Conservation (phyloP, 1,140 invertebrate genomes). For the Oreohelix idahoensis region DNA sequence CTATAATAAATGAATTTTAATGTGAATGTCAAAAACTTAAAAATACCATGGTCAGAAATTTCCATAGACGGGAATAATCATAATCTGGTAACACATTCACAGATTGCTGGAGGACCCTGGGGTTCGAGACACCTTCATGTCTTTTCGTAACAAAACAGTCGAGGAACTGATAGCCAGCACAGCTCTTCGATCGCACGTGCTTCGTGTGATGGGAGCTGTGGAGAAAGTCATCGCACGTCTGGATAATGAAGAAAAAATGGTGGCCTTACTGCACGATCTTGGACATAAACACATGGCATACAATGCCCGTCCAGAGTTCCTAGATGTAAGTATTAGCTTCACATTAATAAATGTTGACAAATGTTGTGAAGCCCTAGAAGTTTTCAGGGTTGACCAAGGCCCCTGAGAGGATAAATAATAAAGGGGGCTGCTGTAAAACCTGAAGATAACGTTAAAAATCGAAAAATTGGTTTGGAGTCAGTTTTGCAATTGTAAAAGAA, state of each 20-base stretch:
- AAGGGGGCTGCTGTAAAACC: too few species aligned
- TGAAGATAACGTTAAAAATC: too few species aligned
- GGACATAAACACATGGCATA: conserved; percentile 35
- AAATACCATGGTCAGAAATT: too few species aligned
- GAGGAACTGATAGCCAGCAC: conserved; percentile 35
- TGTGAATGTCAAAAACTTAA: too few species aligned
- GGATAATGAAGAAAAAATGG: conserved; percentile 19
- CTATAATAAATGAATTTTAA: too few species aligned
- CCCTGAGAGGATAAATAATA: too few species aligned
- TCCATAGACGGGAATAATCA: too few species aligned
- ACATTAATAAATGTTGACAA: too few species aligned
- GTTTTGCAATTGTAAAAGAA: too few species aligned
- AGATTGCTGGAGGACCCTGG: conserved; percentile 31
- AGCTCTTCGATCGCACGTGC: conserved; percentile 33
- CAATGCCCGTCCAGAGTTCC: conserved; percentile 36
- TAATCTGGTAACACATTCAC: background rate
- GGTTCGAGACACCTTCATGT: conserved; percentile 11
- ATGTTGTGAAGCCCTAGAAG: too few species aligned
- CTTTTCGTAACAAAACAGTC: conserved; percentile 28
- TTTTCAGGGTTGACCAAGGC: too few species aligned
- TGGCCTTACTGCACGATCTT: conserved; percentile 31
- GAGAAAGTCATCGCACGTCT: conserved; percentile 33
- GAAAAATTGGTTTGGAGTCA: too few species aligned
- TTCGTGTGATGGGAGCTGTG: conserved; percentile 32
- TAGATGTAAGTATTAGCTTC: conserved; percentile 29